Evolutionary conservation across 1,140 invertebrate genomes (phyloP), one percentile per base, ranked within the genome.

Genomic region (Temnothorax nylanderi): DNA sequence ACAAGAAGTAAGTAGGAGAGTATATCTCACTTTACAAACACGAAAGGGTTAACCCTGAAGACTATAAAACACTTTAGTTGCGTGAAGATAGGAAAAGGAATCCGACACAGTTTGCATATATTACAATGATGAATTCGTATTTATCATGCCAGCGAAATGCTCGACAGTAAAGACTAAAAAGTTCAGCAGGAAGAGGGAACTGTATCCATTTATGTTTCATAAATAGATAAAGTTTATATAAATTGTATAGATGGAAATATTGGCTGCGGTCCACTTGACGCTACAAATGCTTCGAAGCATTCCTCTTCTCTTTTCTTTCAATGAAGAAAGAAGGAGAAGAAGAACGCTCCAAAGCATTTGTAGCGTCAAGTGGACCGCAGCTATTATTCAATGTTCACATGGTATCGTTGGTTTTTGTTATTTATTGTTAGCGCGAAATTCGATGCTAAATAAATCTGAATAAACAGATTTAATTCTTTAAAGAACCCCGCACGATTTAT

Each of bases 111-210:
- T 81, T 81, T 69, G 34, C 77, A 81, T 81, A 80, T 54, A 69
- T 81, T 81, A 69, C 34, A 41, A 81, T 69, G 62, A 81, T 81
- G 37, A 81, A 81, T 69, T 81, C 34, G 47, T 49, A 51, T 81
- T 69, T 69, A 81, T 34, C 80, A 56, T 60, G 56, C 41, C 37
- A 49, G 69, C 41, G 34, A 84, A 60, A 44, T 16, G 26, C 54
- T 80, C 32, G 34, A 56, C 32, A 18, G 16, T 21, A 16, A 54
- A 69, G 47, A 69, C 13, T 26, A 44, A 21, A 69, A 58, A 69
- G n/a, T 37, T 18, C 26, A 47, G 44, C 44, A 6, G 34, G 32
- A 4, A 18, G 8, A 65, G 16, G 16, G 49, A 18, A 5, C 16
- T 16, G 6, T 34, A 16, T 13, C 18, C 47, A 32, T 32, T 72